phyloP scores from a whole-genome alignment of 2,888 invertebrate genomes.

The Bombylius discolor region DNA sequence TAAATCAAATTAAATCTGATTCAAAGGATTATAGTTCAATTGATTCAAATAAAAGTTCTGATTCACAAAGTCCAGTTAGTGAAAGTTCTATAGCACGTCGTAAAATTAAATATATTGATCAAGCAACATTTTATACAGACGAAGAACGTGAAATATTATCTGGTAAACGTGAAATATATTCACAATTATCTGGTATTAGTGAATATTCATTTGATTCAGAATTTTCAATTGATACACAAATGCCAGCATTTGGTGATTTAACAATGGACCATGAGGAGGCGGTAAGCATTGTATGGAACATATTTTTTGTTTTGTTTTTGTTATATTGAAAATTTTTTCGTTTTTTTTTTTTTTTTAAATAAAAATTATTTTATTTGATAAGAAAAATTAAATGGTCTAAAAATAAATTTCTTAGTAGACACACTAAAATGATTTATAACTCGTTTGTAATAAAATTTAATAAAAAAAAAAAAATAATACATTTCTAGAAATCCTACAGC shows the following conservation, averaged over 20 bases:
- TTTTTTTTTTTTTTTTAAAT: no score
- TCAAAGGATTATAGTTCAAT: slow-evolving; percentile 16
- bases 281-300: slow-evolving; percentile 23
- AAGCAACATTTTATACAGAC: slow-evolving; percentile 40
- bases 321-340: no score
- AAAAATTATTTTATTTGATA: no score
- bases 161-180: slow-evolving; percentile 23
- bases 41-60: slow-evolving; percentile 20
- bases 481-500: no score
- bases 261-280: slow-evolving; percentile 35
- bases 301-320: no score
- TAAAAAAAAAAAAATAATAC: no score
- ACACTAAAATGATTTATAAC: no score
- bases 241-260: slow-evolving; percentile 37
- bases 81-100: slow-evolving; percentile 33
- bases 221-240: slow-evolving; percentile 39
- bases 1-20: slow-evolving; percentile 8
- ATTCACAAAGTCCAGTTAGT: slow-evolving; percentile 28
- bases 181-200: slow-evolving; percentile 28
- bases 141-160: slow-evolving; percentile 39
- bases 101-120: slow-evolving; percentile 43
- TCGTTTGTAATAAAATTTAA: no score
- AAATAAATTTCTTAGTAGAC: no score
- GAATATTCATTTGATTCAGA: slow-evolving; percentile 40
- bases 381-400: no score